Evolutionary conservation across 2,113 vertebrate genomes (phyloP), one percentile per base, ranked within the genome.

Genomic region (Charadrius vociferus): DNA sequence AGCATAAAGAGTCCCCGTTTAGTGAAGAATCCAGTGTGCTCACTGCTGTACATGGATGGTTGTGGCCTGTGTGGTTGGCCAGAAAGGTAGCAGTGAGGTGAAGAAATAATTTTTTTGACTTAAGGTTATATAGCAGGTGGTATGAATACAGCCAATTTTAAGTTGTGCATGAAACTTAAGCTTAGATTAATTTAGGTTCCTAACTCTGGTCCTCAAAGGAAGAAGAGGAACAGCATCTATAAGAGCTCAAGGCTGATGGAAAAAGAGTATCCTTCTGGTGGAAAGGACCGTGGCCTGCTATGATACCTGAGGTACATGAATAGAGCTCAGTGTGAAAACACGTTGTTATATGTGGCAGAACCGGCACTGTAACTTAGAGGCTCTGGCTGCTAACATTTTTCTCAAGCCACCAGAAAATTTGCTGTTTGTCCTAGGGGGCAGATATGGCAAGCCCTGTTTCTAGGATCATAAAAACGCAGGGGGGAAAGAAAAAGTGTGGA

Each of bases 31-130:
- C 58, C 41, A 0, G 0, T 24, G 67, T 70, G 74, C 34, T 88
- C 26, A 0, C 56, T 68, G 61, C 52, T 36, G 0, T 3, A 1
- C 0, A 0, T 0, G 5, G 27, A 3, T 61, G 70, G 36, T 92
- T n/a, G n/a, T n/a, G 30, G 14, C 30, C 49, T 16, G 5, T 15
- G 7, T 26, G 26, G 49, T 13, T 50, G 63, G 27, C 20, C 66
- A 65, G 65, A 81, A 68, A 78, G 52, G 29, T 20, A 68, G 53
- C 30, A 58, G 45, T 22, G 29, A 11, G 9, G 1, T 14, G 14
- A 78, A 83, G 50, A 63, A 5, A 4, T 37, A 4, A 7, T 67
- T 81, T 71, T 52, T 15, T 71, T 84, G 43, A 13, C 12, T 55
- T 61, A 21, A 3, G 21, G 29, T 68, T 61, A 11, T 34, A 3